Conservation (phyloP, 1,140 invertebrate species). For the Pachyrhynchus sulphureomaculatus region DNA sequence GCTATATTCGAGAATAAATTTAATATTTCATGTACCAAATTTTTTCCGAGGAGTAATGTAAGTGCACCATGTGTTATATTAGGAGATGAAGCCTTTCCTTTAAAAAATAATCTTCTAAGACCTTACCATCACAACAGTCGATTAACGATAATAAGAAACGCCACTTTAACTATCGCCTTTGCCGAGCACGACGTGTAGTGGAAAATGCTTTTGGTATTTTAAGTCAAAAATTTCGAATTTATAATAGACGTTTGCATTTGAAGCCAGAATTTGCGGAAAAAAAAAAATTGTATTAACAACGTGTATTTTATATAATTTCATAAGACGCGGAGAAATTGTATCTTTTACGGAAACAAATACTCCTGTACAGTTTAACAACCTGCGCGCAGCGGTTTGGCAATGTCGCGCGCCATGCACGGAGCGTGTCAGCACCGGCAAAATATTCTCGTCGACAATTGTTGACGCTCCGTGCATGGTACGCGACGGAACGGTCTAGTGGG, state of each 20-base stretch:
- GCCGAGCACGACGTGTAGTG: slow-evolving; percentile 31
- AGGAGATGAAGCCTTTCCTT: slow-evolving; percentile 19
- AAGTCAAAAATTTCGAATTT: slow-evolving; percentile 19
- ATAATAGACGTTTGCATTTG: slow-evolving; percentile 6
- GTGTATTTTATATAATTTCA: slow-evolving; percentile 19
- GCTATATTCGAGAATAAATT: slow-evolving; percentile 8
- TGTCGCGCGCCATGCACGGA: too few species aligned
- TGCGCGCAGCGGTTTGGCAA: too few species aligned
- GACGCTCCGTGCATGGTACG: too few species aligned
- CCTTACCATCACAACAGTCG: slow-evolving; percentile 7
- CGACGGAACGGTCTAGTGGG: too few species aligned
- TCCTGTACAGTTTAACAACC: slow-evolving; percentile 1
- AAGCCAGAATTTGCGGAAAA: slow-evolving; percentile 17
- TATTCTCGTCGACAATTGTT: too few species aligned
- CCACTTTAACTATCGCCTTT: slow-evolving; percentile 25
- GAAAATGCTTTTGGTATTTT: slow-evolving; percentile 27
- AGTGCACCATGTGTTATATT: slow-evolving; percentile 18
- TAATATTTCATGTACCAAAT: neutral
- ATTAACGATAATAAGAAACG: too few species aligned
- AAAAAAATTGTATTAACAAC: slow-evolving; percentile 22
- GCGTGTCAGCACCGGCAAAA: too few species aligned
- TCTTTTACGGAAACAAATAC: too few species aligned
- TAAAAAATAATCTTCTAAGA: slow-evolving; percentile 18
- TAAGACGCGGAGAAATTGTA: slow-evolving; percentile 15
- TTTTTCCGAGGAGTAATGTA: slow-evolving; percentile 11